These are phyloP conservation scores for Epinephelus awoara DNA, from an alignment of 2,797 vertebrate species.

Conservation along the genomic window DNA sequence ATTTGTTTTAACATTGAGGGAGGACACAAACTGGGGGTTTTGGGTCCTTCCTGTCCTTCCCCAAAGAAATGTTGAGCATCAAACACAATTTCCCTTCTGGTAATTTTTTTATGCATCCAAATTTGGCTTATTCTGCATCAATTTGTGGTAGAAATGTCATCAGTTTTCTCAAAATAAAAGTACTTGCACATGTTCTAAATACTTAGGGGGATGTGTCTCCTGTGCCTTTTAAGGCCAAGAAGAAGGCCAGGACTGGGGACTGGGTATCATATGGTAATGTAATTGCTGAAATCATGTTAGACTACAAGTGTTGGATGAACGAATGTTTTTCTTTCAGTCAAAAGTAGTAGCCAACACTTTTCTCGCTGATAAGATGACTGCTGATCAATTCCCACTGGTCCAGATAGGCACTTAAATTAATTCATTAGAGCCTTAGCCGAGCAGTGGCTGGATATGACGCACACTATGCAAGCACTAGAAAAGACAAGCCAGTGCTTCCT, in stretches of 20 bases:
- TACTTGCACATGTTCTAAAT: no score
- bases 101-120: no score
- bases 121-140: no score
- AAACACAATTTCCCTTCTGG: no score
- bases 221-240: not conserved
- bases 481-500: conserved; percentile 83
- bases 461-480: conserved; percentile 85
- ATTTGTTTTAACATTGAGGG: no score
- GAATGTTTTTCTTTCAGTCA: conserved; percentile 47
- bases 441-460: conserved; percentile 76
- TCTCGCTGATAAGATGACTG: conserved; percentile 63
- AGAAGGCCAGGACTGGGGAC: not conserved
- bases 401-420: conserved; percentile 74
- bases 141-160: no score
- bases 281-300: not conserved
- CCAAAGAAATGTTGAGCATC: no score
- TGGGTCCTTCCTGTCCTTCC: no score
- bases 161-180: no score
- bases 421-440: conserved; percentile 75
- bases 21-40: no score
- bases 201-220: no score
- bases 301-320: conserved; percentile 17
- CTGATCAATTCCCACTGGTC: conserved; percentile 81
- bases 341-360: conserved; percentile 35
- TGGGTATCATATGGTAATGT: not conserved